phyloP scores from a whole-genome alignment of 2,113 vertebrate genomes.

The Rhineura floridana region DNA sequence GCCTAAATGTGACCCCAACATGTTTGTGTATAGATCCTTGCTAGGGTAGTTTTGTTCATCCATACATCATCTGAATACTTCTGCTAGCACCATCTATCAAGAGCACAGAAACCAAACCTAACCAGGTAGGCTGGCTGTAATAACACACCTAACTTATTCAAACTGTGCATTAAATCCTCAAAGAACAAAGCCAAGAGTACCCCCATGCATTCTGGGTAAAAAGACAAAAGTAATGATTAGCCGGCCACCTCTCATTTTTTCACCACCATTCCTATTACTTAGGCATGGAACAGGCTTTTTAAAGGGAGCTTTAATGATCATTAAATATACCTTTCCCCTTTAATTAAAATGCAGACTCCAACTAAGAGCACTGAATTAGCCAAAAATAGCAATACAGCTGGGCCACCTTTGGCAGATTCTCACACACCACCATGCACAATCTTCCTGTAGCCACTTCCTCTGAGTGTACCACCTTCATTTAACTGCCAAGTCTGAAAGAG shows the following conservation, averaged over 20 bases:
- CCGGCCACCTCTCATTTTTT: slow-evolving; percentile 32
- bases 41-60: neutral
- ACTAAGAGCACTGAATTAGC: slow-evolving; percentile 59
- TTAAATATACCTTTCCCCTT: slow-evolving; percentile 63
- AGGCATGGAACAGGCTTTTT: slow-evolving; percentile 39
- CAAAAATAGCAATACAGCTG: slow-evolving; percentile 68
- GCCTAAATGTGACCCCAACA: neutral
- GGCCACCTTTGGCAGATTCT: slow-evolving; percentile 64
- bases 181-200: slow-evolving; percentile 33
- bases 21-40: neutral
- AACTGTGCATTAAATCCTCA: slow-evolving; percentile 49
- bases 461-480: slow-evolving; percentile 54
- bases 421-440: slow-evolving; percentile 48
- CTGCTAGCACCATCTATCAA: neutral
- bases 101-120: slow-evolving; percentile 3
- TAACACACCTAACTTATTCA: slow-evolving; percentile 7
- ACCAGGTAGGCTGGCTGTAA: slow-evolving; percentile 7
- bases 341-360: slow-evolving; percentile 58
- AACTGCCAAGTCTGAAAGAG: slow-evolving; percentile 60
- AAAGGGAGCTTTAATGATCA: slow-evolving; percentile 48
- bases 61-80: neutral
- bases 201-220: neutral
- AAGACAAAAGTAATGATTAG: slow-evolving; percentile 47
- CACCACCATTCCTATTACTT: slow-evolving; percentile 20
- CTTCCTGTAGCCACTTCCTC: slow-evolving; percentile 61